Evolutionary conservation across 2,113 vertebrate species (phyloP).

Genomic region (Rhynchomys soricoides): DNA sequence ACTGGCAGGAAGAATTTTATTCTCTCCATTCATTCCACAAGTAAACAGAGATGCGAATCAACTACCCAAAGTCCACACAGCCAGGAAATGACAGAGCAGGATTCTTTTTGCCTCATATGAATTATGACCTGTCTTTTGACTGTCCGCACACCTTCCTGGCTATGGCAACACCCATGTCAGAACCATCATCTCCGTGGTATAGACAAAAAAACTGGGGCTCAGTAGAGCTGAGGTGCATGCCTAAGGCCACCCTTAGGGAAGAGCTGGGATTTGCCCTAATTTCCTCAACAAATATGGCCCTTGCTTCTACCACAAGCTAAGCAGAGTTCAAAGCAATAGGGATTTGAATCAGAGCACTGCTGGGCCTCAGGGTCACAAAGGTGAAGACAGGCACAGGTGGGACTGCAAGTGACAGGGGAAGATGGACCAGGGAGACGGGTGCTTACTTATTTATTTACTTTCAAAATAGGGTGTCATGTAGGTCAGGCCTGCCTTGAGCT

Average conservation of each 20-base stretch:
- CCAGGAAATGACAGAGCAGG: not conserved
- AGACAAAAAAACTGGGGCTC: not conserved
- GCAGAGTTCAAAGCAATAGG: not conserved
- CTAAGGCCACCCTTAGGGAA: not conserved
- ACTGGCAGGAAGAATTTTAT: not conserved
- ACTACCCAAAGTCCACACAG: not conserved
- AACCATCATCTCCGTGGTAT: not conserved
- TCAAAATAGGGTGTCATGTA: not conserved
- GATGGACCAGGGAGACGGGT: not conserved
- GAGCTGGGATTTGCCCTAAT: not conserved
- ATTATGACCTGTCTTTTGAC: not conserved
- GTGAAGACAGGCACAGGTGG: not conserved
- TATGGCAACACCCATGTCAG: rapidly evolving
- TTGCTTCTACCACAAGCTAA: not conserved
- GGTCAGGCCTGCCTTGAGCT: not conserved
- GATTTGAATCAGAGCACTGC: not conserved
- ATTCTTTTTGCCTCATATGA: not conserved
- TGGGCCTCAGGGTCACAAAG: not conserved
- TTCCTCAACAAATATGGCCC: too few species aligned
- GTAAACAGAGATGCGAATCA: not conserved
- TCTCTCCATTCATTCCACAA: not conserved
- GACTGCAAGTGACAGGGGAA: not conserved
- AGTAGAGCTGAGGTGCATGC: not conserved
- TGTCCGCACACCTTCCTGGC: not conserved
- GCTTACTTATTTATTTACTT: not conserved